A percentile compares a stretch with the other conserved stretches of the same genome.
Evolutionary conservation across 2,113 vertebrate genomes (phyloP).

Genomic region (Lucifuga dentata): DNA sequence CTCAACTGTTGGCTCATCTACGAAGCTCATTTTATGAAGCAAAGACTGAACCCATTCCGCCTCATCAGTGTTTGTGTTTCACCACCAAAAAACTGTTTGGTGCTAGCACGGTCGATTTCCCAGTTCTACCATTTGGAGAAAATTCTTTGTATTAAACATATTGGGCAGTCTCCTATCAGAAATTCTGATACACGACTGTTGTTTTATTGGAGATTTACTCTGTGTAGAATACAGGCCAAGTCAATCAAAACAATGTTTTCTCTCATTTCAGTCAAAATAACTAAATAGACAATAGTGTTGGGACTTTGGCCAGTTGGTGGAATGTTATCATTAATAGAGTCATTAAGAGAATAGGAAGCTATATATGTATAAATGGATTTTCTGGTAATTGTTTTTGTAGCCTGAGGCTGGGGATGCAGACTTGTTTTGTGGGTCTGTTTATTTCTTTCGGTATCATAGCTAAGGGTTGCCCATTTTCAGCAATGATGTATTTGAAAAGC

Average conservation of each 20-base stretch:
- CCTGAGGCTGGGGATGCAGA: conserved; percentile 68
- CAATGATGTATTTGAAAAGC: conserved; percentile 63
- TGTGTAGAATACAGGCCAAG: conserved; percentile 42
- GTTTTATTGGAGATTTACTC: conserved; percentile 37
- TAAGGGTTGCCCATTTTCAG: conserved; percentile 62
- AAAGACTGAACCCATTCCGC: too few relatives aligned
- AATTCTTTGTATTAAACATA: conserved; percentile 22
- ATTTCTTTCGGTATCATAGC: conserved; percentile 70
- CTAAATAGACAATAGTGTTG: conserved; percentile 44
- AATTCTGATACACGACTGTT: conserved; percentile 20
- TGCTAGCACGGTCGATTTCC: background rate
- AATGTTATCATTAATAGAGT: conserved; percentile 79
- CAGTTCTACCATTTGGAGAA: conserved; percentile 28
- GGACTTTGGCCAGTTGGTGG: conserved; percentile 59
- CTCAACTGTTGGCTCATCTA: conserved; percentile 9
- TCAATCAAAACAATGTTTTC: conserved; percentile 27
- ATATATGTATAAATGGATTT: conserved; percentile 81
- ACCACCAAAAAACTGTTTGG: background rate
- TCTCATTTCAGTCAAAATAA: conserved; percentile 26
- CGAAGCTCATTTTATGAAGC: conserved; percentile 31
- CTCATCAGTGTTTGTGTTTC: background rate
- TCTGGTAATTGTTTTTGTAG: conserved; percentile 82
- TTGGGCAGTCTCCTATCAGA: conserved; percentile 4
- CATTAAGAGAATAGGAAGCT: conserved; percentile 76
- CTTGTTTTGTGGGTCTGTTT: conserved; percentile 69